Base-by-base conservation (phyloP, 2,888 invertebrate genomes). In the Luperina testacea region DNA sequence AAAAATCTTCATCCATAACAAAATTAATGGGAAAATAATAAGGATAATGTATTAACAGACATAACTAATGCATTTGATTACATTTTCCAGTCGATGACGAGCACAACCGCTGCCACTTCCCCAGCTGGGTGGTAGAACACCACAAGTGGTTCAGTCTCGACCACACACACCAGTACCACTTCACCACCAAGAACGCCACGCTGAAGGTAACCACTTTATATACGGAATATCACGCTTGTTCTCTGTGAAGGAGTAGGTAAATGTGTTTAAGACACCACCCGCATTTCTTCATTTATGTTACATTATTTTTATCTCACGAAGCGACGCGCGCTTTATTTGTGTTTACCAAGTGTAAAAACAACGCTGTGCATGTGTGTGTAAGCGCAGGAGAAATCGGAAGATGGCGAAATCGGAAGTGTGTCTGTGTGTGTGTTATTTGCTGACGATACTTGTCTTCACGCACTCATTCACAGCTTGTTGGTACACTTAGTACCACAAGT, bases 101-200 rank as follows among this genome's bases (percentile, higher is more conserved):
- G 84, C 98, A 98, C 94, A 97, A 97, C 89, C 97, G 97, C 81
- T 98, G 98, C 94, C 98, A 98, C 91, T 98, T 98, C 94, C 98
- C 98, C 0, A 93, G 97, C 20, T 98, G 98, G 98, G 97, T 98
- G 82, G 98, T 98, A 85, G 97, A 98, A 76, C 98, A 98, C 90
- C 98, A 98, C 94, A 98, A 98, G 88, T 98, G 98, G 98, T 97
- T 98, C 93, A 98, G 98, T 80, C 94, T 98, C 80, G 98, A 98
- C 91, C 98, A 98, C 89, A 96, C 97, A 42, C 97, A 97, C 91
- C 97, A 97, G 81, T 98, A 98, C 95, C 98, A 98, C 90, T 98
- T 98, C 92, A 98, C 98, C 27, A 98, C 97, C 82, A 97, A 97
- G 88, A 98, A 98, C 90, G 98, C 98, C 0, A 98, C 98, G 2